phyloP scores from a whole-genome alignment of 2,797 vertebrate species.

The Alectoris magna region DNA sequence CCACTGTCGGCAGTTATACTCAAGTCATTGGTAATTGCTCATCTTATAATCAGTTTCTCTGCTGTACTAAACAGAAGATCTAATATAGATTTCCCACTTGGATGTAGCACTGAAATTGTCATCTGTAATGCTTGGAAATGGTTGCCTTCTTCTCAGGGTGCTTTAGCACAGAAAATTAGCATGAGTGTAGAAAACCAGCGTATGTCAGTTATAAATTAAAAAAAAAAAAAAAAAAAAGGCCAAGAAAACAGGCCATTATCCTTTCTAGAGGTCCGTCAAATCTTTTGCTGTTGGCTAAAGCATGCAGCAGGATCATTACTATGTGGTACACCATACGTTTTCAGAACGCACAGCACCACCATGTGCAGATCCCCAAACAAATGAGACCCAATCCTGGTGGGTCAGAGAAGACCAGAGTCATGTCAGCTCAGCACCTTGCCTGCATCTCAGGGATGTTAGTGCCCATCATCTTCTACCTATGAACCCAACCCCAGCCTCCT shows the following conservation, averaged over 20 bases:
- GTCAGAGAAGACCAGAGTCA: neutral
- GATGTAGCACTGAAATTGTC: neutral
- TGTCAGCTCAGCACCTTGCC: neutral
- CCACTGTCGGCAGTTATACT: constrained; percentile 1
- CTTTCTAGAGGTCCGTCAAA: neutral
- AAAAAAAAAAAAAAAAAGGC: neutral
- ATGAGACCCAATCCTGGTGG: neutral
- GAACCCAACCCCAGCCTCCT: neutral
- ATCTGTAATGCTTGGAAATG: neutral
- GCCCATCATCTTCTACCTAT: neutral
- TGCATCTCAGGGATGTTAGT: neutral
- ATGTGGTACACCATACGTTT: too few relatives aligned
- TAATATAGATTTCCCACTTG: neutral
- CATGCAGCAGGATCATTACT: neutral
- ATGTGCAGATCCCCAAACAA: neutral
- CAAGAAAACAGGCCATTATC: neutral
- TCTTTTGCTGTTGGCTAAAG: neutral
- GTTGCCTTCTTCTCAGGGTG: neutral
- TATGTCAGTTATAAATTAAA: neutral
- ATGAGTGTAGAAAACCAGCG: neutral
- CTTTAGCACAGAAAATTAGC: neutral
- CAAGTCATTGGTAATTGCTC: neutral
- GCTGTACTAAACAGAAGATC: neutral
- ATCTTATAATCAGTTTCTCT: neutral
- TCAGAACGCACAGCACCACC: accelerated